Conservation (phyloP, 2,113 vertebrate species). For the rat (Rattus norvegicus) region DNA sequence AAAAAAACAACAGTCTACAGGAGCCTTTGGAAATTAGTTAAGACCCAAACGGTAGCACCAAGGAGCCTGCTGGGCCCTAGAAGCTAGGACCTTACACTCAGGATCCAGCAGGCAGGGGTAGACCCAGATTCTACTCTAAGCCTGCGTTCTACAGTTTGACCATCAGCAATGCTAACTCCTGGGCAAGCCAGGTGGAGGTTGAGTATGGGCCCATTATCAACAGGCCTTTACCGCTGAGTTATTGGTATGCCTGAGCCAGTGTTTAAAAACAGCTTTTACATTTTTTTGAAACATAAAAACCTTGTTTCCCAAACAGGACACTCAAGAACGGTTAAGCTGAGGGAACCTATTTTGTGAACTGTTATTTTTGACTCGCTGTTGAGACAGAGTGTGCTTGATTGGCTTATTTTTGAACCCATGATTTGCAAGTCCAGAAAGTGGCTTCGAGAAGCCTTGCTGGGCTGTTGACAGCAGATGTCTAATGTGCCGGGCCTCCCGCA, state of each 20-base stretch:
- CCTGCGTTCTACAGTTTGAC: fast-evolving
- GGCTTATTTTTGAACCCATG: conserved; percentile 29
- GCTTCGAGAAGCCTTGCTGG: neutral
- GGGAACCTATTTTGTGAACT: neutral
- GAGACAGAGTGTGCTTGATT: neutral
- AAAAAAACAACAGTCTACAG: neutral
- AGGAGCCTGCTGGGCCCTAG: neutral
- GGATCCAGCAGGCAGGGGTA: neutral
- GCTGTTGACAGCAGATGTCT: neutral
- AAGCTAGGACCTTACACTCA: neutral
- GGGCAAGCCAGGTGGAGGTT: neutral
- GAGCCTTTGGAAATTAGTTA: neutral
- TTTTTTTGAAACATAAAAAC: neutral
- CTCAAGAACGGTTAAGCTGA: conserved; percentile 44
- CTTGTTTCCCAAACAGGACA: conserved; percentile 15
- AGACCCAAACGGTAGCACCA: neutral
- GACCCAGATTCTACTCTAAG: neutral
- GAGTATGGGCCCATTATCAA: neutral
- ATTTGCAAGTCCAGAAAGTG: conserved; percentile 43
- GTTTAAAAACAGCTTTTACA: neutral
- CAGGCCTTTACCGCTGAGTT: neutral
- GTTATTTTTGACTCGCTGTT: conserved; percentile 45
- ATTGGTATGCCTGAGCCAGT: neutral
- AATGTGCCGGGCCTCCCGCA: neutral
- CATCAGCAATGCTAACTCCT: neutral